Evolutionary conservation across 2,888 invertebrate genomes (phyloP).

Genomic region (Epicampocera succincta): DNA sequence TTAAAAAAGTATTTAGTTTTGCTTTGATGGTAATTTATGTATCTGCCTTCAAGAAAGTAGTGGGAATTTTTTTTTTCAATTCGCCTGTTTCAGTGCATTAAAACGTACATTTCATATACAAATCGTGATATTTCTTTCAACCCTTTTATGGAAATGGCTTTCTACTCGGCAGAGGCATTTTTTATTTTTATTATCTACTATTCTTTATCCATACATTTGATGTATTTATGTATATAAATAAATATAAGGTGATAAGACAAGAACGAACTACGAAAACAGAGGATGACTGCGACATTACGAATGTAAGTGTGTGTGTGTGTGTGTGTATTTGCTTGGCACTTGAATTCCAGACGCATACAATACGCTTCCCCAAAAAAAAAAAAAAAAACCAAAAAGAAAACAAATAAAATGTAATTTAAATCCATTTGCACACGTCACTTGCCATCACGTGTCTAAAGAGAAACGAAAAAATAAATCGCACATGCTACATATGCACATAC

Average conservation of each 20-base stretch:
- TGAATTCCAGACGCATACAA: slow-evolving; percentile 56
- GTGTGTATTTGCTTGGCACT: slow-evolving; percentile 64
- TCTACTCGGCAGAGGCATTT: slow-evolving; percentile 7
- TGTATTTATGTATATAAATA: not conserved
- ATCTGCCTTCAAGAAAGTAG: no score
- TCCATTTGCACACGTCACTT: slow-evolving; percentile 79
- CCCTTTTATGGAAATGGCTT: slow-evolving; percentile 42
- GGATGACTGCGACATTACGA: slow-evolving; percentile 31
- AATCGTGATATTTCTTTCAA: slow-evolving; percentile 10
- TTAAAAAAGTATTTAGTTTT: no score
- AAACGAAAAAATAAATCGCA: not conserved
- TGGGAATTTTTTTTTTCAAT: no score
- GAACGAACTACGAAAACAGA: slow-evolving; percentile 7
- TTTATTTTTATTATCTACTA: slow-evolving; percentile 60
- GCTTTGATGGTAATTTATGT: no score
- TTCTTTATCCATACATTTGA: slow-evolving; percentile 44
- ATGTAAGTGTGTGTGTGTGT: slow-evolving; percentile 58
- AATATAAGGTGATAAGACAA: slow-evolving; percentile 5
- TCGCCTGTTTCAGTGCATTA: slow-evolving; percentile 7
- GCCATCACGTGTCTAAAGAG: slow-evolving; percentile 68
- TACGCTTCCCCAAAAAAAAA: slow-evolving; percentile 5
- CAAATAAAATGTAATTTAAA: slow-evolving; percentile 80
- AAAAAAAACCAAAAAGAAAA: no score
- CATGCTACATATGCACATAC: slow-evolving; percentile 57
- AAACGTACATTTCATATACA: not conserved